Conservation (phyloP, 2,113 vertebrate species). For the Diphyllodes magnificus region DNA sequence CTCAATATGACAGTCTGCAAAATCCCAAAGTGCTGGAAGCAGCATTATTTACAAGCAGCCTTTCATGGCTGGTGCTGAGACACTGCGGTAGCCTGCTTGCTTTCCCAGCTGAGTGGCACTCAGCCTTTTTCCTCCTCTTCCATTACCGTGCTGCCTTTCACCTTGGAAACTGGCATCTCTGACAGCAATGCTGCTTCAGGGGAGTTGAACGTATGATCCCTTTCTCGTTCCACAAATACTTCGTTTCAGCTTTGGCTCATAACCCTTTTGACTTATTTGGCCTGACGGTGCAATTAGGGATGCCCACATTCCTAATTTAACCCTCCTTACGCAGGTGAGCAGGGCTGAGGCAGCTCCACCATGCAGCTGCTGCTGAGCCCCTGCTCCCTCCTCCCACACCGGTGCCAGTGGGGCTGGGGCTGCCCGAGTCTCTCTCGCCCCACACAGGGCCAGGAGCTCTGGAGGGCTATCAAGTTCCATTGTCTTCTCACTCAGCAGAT, state of each 20-base stretch:
- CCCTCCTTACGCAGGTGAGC: fast-evolving
- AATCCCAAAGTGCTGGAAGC: not conserved
- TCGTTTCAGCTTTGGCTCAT: not conserved
- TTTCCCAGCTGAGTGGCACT: not conserved
- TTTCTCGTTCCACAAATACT: not conserved
- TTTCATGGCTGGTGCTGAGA: not conserved
- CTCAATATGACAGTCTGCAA: not conserved
- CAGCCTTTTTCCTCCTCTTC: not conserved
- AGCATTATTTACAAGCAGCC: not conserved
- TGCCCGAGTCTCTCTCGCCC: not conserved
- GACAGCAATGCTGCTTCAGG: not conserved
- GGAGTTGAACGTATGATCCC: fast-evolving
- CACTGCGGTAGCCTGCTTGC: not conserved
- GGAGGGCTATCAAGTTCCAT: not conserved
- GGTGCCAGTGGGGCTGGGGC: not conserved
- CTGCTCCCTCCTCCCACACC: not conserved
- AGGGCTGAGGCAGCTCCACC: not conserved
- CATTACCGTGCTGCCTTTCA: not conserved
- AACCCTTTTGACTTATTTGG: not conserved
- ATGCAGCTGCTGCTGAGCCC: not conserved
- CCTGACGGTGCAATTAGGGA: not conserved
- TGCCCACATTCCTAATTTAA: not conserved
- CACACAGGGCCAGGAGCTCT: not conserved
- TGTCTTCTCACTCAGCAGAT: not conserved
- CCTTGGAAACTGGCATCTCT: not conserved